Percentiles rank a stretch among this genome's conserved stretches.
These are phyloP conservation scores for Drosophila sechellia DNA, from an alignment of 1,140 invertebrate genomes.

Conservation along the genomic window DNA sequence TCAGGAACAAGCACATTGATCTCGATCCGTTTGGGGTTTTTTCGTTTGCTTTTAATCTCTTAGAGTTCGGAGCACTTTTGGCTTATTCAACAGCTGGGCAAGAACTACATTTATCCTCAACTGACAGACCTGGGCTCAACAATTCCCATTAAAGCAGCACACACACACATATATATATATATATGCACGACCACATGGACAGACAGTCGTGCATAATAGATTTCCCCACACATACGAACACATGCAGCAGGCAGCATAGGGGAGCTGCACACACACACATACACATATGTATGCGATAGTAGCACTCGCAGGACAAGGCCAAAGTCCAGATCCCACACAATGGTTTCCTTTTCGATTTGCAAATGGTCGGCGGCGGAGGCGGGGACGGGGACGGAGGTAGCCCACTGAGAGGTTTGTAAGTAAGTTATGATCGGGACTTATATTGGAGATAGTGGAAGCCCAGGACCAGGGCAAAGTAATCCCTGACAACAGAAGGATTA, in stretches of 20 bases:
- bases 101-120: slow-evolving; percentile 7
- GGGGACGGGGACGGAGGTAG: not conserved
- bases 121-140: slow-evolving; percentile 1
- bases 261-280: not conserved
- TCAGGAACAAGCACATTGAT: not conserved
- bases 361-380: not conserved
- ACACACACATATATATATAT: not conserved
- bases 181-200: no score
- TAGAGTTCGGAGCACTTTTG: slow-evolving; percentile 14
- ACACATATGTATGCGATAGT: not conserved
- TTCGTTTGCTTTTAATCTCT: slow-evolving; percentile 12
- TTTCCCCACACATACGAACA: not conserved
- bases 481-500: not conserved
- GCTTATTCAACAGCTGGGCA: slow-evolving; percentile 19
- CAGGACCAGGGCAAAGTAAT: not conserved
- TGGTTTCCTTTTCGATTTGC: slow-evolving; percentile 21
- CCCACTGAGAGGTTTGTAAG: slow-evolving; percentile 16
- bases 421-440: slow-evolving; percentile 26
- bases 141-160: slow-evolving; percentile 19
- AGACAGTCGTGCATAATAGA: slow-evolving; percentile 23
- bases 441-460: not conserved
- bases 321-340: slow-evolving; percentile 26
- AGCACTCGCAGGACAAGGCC: slow-evolving; percentile 10
- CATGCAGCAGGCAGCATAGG: slow-evolving; percentile 12
- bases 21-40: not conserved